A percentile compares a stretch with the other conserved stretches of the same genome.
Evolutionary conservation across 2,113 vertebrate genomes (phyloP).

Genomic region (Varanus salvator): DNA sequence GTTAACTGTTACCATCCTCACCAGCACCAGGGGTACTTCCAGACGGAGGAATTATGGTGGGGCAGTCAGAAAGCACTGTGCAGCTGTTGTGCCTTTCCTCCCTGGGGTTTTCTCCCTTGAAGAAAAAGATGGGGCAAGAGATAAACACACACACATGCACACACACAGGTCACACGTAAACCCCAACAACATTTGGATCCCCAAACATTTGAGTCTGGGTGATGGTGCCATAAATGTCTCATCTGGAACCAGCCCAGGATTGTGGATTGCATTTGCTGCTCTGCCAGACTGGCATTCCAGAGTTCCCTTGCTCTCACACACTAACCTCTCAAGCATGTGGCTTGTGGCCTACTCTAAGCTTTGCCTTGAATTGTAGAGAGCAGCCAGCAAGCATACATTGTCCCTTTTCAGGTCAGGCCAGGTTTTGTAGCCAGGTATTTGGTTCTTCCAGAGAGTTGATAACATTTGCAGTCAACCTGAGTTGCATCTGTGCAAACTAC

Average conservation of each 20-base stretch:
- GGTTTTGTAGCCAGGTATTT: not conserved
- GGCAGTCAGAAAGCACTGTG: no score
- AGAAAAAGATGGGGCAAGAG: no score
- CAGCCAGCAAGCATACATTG: not conserved
- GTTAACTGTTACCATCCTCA: not conserved
- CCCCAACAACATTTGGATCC: no score
- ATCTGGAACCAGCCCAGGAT: not conserved
- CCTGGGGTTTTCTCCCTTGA: no score
- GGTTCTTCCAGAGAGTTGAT: not conserved
- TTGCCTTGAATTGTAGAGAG: not conserved
- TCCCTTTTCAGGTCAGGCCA: not conserved
- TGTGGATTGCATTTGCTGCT: not conserved
- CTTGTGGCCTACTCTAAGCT: not conserved
- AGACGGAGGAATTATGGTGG: no score
- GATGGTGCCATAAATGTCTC: no score
- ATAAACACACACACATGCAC: no score
- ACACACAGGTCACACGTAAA: no score
- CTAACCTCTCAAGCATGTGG: not conserved
- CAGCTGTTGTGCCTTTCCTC: no score
- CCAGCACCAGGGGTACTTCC: not conserved
- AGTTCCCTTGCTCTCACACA: not conserved
- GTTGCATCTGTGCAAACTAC: not conserved
- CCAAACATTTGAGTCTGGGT: no score
- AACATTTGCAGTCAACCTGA: not conserved
- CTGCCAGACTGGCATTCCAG: not conserved